Evolutionary conservation across 2,113 vertebrate species (phyloP).

Genomic region (Spilogale gracilis): DNA sequence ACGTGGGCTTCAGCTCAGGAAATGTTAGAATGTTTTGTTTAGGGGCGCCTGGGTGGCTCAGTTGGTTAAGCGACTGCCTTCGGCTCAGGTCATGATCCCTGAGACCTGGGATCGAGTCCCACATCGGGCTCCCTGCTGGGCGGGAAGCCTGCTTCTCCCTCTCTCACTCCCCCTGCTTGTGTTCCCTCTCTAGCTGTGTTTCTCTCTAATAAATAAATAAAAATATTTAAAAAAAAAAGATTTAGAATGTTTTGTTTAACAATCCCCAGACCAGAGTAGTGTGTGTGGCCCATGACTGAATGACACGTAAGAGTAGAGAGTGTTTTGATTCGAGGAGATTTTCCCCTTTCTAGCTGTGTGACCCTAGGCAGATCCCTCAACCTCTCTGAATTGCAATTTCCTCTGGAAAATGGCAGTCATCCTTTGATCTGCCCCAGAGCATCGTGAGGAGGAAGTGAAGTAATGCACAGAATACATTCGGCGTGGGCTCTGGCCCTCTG

Average conservation of each 20-base stretch:
- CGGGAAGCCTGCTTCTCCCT: too few species aligned
- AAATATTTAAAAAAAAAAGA: too few species aligned
- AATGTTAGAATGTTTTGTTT: not conserved
- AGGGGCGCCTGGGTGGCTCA: too few species aligned
- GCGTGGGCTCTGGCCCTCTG: not conserved
- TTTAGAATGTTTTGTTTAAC: not conserved
- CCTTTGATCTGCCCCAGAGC: fast-evolving
- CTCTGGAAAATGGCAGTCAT: not conserved
- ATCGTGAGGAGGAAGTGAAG: not conserved
- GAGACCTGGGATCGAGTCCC: too few species aligned
- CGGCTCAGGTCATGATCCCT: too few species aligned
- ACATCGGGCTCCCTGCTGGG: too few species aligned
- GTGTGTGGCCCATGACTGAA: not conserved
- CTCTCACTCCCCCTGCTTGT: too few species aligned
- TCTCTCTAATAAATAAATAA: too few species aligned
- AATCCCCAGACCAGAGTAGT: not conserved
- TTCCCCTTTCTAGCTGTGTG: not conserved
- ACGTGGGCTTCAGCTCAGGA: not conserved
- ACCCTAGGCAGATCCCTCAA: not conserved
- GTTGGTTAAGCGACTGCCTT: too few species aligned
- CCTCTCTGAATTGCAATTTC: not conserved
- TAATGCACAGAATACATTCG: not conserved
- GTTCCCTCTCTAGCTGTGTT: too few species aligned
- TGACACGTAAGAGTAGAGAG: not conserved
- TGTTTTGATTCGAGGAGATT: not conserved